A percentile compares a stretch with the other conserved stretches of the same genome.
Evolutionary conservation across 1,140 invertebrate species (phyloP).

Genomic region (Acromyrmex heyeri): DNA sequence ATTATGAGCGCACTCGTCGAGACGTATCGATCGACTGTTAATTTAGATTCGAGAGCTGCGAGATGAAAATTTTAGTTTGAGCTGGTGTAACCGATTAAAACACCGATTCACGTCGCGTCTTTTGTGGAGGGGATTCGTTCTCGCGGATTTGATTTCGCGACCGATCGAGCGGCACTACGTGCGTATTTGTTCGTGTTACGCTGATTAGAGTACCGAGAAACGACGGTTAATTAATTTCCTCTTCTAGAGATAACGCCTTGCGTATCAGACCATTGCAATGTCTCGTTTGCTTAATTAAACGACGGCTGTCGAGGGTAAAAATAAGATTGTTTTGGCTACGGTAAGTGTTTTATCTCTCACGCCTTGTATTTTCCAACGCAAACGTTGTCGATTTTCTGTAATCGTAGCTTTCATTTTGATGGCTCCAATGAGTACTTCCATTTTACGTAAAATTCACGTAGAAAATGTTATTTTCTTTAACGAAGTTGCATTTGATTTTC

Average conservation of each 20-base stretch:
- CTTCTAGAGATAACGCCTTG: conserved; percentile 15
- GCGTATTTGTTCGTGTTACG: conserved; percentile 7
- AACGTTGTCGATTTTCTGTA: not conserved
- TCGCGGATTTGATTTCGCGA: conserved; percentile 1
- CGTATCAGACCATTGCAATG: conserved; percentile 3
- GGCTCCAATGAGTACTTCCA: not conserved
- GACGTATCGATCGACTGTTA: conserved; percentile 47
- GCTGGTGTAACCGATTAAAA: conserved; percentile 32
- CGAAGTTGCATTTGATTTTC: not conserved
- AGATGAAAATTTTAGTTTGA: conserved; percentile 38
- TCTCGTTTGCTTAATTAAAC: conserved; percentile 53
- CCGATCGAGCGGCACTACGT: not conserved
- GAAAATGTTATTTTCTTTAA: not conserved
- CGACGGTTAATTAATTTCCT: conserved; percentile 44
- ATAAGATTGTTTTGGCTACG: conserved; percentile 53
- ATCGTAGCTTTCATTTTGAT: not conserved
- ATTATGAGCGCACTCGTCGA: conserved; percentile 41
- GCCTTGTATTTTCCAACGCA: conserved; percentile 1
- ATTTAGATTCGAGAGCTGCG: conserved; percentile 25
- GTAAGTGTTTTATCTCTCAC: conserved; percentile 40
- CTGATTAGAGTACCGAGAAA: conserved; percentile 23
- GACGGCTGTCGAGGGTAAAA: conserved; percentile 21
- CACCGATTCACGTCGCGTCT: conserved; percentile 1
- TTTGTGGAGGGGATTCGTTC: not conserved
- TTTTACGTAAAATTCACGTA: not conserved